Evolutionary conservation across 1,140 invertebrate genomes (phyloP), one percentile per base, ranked within the genome.

Genomic region (Bombus sylvicola): DNA sequence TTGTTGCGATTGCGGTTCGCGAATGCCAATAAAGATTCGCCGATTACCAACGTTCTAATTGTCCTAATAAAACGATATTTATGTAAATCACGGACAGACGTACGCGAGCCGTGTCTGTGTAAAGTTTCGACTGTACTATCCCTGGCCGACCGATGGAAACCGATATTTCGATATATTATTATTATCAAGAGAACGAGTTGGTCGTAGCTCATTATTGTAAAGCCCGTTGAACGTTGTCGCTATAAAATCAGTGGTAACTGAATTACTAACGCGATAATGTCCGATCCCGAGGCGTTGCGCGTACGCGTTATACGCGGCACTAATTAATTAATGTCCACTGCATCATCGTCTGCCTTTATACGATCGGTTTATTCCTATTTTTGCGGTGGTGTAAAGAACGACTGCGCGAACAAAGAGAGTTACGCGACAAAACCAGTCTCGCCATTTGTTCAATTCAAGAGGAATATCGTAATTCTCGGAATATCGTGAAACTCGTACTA

Each of bases 221-320:
- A 87, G 31, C 71, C 43, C 13, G 53, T 43, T n/a, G 76, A 86
- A 86, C 74, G 77, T 74, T 80, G 81, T 68, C 47, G 88, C 72
- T 79, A 69, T 77, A 79, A 89, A 89, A 89, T 81, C 72, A 89
- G 31, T 73, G 76, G 66, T 66, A 79, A 89, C 74, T 76, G 82
- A 89, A 89, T 89, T 89, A 85, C 69, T 75, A 43, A 47, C 72
- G 66, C 85, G 77, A 87, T 89, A 89, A 89, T 88, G 74, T 31
- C 37, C 53, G 83, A 87, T 88, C 78, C 74, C 62, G 68, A 53
- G 85, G 66, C 71, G 69, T 34, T 41, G 77, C 69, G 31, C 75
- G 62, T 80, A 72, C 59, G 53, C 47, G 78, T 47, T 68, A 73
- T 41, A 69, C 43, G 62, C 57, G 43, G 13, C 41, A 69, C 59